phyloP scores from a whole-genome alignment of 2,888 invertebrate species.

The Coenonympha arcania region DNA sequence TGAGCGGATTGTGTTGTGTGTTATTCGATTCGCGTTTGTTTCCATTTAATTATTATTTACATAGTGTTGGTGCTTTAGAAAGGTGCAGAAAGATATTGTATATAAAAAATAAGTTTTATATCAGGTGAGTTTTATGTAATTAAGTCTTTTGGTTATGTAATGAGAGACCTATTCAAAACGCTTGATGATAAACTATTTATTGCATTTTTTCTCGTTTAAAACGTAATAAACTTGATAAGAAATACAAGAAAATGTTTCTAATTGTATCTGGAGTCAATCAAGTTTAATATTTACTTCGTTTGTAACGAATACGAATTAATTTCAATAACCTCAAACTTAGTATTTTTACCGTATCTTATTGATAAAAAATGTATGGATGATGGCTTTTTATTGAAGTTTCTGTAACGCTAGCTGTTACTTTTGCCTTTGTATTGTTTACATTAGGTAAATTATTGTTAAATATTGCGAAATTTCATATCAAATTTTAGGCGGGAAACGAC shows the following conservation, averaged over 20 bases:
- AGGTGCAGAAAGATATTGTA: constrained; percentile 9
- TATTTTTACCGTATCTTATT: background rate
- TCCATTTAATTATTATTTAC: constrained; percentile 24
- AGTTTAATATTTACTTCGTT: background rate
- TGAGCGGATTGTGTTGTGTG: constrained; percentile 32
- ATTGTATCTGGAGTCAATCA: background rate
- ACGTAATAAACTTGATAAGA: background rate
- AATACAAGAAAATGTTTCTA: background rate
- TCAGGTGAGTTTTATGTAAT: constrained; percentile 48
- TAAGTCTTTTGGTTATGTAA: constrained; percentile 53
- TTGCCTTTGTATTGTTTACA: background rate
- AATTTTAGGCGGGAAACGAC: constrained; percentile 50
- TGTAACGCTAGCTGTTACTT: background rate
- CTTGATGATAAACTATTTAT: constrained; percentile 39
- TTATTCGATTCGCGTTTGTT: constrained; percentile 52
- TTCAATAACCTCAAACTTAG: constrained; percentile 43
- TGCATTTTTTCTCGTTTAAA: background rate
- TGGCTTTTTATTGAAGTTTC: background rate
- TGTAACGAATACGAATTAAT: background rate
- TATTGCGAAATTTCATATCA: background rate
- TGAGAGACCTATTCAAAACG: constrained; percentile 32
- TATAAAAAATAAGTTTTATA: constrained; percentile 20
- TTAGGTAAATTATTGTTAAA: background rate
- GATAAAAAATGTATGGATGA: background rate
- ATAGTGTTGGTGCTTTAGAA: constrained; percentile 9